Evolutionary conservation across 1,140 invertebrate species (phyloP), one percentile per base, ranked within the genome.

Genomic region (Lepidurus couesii): DNA sequence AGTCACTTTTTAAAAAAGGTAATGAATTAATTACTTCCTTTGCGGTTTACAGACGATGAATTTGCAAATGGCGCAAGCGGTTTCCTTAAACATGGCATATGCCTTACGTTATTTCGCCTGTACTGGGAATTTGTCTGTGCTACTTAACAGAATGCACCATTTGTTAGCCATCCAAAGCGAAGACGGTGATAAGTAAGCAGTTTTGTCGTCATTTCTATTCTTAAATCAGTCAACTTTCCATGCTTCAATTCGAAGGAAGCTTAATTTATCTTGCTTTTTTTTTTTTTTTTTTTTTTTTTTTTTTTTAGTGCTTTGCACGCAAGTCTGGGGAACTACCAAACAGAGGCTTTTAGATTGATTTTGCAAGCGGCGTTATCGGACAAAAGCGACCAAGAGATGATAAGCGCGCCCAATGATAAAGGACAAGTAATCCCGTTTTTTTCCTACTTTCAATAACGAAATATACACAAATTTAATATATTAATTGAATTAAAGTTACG

Each of bases 241-340:
- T 21, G 53, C 16, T 65, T 7, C 53, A 16, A 47, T 10, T 47
- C 21, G 16, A 7, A 65, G 53, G 13, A 65, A 65, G 16, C 16
- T n/a, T 65, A 65, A 65, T 21, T 65, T 65, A 0, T 65, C 47
- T 65, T n/a, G n/a, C n/a, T n/a, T n/a, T n/a, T n/a, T n/a, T n/a
- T n/a, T n/a, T n/a, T n/a, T n/a, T n/a, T n/a, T n/a, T n/a, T 65
- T 11, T 16, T 16, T 78, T 79, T 81, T 7, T 75, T 84, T 24
- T 78, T 85, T 8, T 84, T 85, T 79, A 84, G 85, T 0, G 81
- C 83, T 11, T 79, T 86, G 10, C 85, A 86, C 44, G 82, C 82
- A 75, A 82, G 84, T 21, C 80, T 86, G 16, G 82, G 84, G 16
- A 78, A 84, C 77, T 83, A 82, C 9, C 82, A 83, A 79, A 81